These are phyloP conservation scores for Octodon degus DNA, from an alignment of 2,113 vertebrate species.

Conservation along the genomic window DNA sequence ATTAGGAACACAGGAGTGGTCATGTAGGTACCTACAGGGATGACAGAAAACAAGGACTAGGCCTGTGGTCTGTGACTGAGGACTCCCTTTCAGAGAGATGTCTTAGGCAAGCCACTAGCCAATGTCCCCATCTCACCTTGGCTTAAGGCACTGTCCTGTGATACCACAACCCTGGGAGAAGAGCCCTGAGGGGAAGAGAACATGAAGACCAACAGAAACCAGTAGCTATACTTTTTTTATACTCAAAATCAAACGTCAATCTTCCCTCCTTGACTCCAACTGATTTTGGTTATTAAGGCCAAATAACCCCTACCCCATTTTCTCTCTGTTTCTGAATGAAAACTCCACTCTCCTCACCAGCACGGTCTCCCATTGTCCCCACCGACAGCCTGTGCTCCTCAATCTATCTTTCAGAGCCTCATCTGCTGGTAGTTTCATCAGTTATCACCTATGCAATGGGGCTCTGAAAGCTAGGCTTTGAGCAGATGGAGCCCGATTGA, in stretches of 20 bases:
- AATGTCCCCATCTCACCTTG: neutral
- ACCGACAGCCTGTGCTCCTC: neutral
- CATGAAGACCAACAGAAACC: neutral
- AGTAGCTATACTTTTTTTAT: rapidly evolving
- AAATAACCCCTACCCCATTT: rapidly evolving
- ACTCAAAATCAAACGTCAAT: neutral
- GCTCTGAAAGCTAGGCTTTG: neutral
- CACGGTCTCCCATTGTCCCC: neutral
- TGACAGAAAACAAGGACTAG: rapidly evolving
- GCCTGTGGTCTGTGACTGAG: too few relatives aligned
- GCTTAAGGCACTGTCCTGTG: rapidly evolving
- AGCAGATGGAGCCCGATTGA: neutral
- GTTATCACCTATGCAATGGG: neutral
- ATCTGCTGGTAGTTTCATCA: neutral
- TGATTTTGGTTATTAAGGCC: neutral
- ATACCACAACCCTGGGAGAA: too few relatives aligned
- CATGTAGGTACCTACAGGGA: rapidly evolving
- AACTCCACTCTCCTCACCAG: rapidly evolving
- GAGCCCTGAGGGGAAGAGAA: neutral
- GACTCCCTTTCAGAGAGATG: neutral
- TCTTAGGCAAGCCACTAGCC: rapidly evolving
- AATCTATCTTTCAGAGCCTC: neutral
- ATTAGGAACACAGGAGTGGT: too few relatives aligned
- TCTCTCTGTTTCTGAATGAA: neutral
- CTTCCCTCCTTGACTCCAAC: rapidly evolving